Conservation (phyloP, 2,113 vertebrate species). For the Amblyopsis rosae region DNA sequence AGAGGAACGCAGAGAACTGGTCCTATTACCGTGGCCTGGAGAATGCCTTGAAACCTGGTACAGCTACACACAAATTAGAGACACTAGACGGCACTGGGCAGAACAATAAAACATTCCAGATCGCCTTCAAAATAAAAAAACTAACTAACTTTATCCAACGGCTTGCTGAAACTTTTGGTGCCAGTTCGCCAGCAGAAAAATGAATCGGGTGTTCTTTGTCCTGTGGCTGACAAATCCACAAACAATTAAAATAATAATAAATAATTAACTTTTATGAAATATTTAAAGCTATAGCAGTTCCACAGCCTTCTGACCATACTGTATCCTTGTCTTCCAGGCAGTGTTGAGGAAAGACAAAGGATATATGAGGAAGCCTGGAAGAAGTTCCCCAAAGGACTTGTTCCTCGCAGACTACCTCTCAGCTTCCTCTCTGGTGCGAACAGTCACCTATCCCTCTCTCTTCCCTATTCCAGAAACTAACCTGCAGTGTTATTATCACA, state of each 20-base stretch:
- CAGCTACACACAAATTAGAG: not conserved
- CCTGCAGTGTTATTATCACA: not conserved
- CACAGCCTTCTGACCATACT: not conserved
- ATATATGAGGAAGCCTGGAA: slow-evolving; percentile 95
- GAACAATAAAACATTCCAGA: too few relatives aligned
- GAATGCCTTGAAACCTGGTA: slow-evolving; percentile 90
- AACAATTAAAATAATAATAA: too few relatives aligned
- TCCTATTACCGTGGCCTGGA: slow-evolving; percentile 94
- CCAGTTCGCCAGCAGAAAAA: too few relatives aligned
- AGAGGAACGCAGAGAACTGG: slow-evolving; percentile 98
- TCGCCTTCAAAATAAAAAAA: too few relatives aligned
- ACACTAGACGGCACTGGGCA: too few relatives aligned
- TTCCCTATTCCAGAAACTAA: slow-evolving; percentile 1
- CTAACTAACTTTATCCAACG: too few relatives aligned
- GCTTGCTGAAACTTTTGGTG: too few relatives aligned
- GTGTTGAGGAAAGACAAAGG: slow-evolving; percentile 87
- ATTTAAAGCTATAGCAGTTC: too few relatives aligned
- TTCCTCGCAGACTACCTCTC: slow-evolving; percentile 91
- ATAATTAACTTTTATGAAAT: too few relatives aligned
- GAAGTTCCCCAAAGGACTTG: slow-evolving; percentile 91
- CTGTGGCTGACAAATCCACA: too few relatives aligned
- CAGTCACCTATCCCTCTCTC: not conserved
- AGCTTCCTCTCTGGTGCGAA: slow-evolving; percentile 87
- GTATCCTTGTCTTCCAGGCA: slow-evolving; percentile 69
- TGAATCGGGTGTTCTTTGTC: too few relatives aligned